These are phyloP conservation scores for Vulpes lagopus DNA, from an alignment of 2,113 vertebrate species.

Conservation along the genomic window DNA sequence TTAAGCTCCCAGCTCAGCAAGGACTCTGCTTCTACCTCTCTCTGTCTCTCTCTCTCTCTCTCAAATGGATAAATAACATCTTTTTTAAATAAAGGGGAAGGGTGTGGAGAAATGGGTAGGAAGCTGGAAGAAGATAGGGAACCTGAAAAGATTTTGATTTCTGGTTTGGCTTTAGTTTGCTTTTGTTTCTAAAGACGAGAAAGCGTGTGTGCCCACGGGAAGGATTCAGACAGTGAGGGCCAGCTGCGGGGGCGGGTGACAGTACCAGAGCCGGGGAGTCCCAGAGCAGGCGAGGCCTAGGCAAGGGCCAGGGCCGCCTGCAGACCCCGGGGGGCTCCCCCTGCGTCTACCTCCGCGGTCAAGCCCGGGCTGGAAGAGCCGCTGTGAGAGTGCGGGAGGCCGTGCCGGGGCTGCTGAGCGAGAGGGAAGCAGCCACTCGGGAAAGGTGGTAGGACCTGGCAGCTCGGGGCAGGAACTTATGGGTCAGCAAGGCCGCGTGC, in stretches of 20 bases:
- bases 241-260: too few relatives aligned
- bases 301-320: background rate
- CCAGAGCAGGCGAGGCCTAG: background rate
- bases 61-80: too few relatives aligned
- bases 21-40: too few relatives aligned
- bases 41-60: too few relatives aligned
- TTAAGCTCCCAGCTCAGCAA: too few relatives aligned
- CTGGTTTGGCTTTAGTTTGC: background rate
- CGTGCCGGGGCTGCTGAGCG: background rate
- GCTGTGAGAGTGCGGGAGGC: background rate
- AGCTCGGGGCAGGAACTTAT: background rate
- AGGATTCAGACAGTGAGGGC: background rate
- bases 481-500: background rate
- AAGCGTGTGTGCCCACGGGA: background rate
- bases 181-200: conserved; percentile 40
- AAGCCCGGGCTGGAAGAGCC: background rate
- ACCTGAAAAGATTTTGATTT: background rate
- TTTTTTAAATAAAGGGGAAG: background rate
- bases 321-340: too few relatives aligned
- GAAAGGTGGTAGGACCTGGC: background rate
- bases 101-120: background rate
- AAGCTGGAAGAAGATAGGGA: background rate
- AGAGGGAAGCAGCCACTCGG: accelerated
- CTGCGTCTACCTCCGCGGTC: background rate
- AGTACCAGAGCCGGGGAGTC: background rate